Evolutionary conservation across 2,888 invertebrate genomes (phyloP).

Genomic region (Lasioglossum zephyrum): DNA sequence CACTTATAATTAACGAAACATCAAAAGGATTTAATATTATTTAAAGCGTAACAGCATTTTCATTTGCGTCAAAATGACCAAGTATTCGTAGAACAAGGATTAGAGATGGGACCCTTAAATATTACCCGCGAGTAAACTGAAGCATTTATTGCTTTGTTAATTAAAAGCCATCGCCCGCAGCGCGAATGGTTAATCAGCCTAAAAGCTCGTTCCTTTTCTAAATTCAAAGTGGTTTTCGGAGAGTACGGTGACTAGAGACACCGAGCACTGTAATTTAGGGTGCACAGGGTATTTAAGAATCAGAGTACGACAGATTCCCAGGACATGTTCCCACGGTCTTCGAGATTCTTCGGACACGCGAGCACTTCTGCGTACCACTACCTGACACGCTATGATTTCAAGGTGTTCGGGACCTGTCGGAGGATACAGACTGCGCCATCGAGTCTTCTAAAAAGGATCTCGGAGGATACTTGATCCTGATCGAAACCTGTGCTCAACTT

Average conservation of each 20-base stretch:
- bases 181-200: neutral
- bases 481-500: neutral
- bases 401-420: constrained; percentile 52
- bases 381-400: constrained; percentile 62
- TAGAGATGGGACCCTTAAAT: neutral
- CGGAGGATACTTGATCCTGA: neutral
- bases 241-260: neutral
- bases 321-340: constrained; percentile 67
- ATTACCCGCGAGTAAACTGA: too few species aligned
- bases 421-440: constrained; percentile 40
- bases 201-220: neutral
- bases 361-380: constrained; percentile 43
- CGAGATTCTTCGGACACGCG: constrained; percentile 63
- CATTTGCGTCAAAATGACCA: neutral
- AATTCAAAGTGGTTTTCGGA: constrained; percentile 8
- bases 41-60: too few species aligned
- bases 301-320: constrained; percentile 39
- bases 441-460: constrained; percentile 28
- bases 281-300: constrained; percentile 27
- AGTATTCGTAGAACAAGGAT: neutral
- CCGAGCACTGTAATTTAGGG: constrained; percentile 28
- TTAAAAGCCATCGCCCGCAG: neutral
- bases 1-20: too few species aligned
- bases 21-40: too few species aligned
- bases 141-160: neutral